Conservation (phyloP, 2,888 invertebrate genomes). For the Pheosia gnoma region DNA sequence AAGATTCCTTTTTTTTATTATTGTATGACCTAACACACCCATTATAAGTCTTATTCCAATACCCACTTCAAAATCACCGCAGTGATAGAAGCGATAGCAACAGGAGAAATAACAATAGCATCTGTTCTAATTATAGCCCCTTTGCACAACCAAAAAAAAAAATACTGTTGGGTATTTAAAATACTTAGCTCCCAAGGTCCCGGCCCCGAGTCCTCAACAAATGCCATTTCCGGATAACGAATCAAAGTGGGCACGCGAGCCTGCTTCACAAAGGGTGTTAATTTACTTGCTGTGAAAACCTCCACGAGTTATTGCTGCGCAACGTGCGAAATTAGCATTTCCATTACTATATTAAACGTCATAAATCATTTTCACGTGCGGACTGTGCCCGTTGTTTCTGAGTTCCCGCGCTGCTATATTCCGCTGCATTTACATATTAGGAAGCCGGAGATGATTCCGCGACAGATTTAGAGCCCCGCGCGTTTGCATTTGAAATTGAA, state of each 20-base stretch:
- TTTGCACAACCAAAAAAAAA: slow-evolving; percentile 23
- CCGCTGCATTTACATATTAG: slow-evolving; percentile 40
- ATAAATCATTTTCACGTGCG: slow-evolving; percentile 48
- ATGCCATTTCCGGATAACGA: slow-evolving; percentile 69
- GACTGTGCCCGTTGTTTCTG: slow-evolving; percentile 33
- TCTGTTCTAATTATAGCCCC: neutral
- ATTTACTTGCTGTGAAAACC: slow-evolving; percentile 63
- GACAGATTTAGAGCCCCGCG: slow-evolving; percentile 27
- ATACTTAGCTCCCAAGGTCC: slow-evolving; percentile 34
- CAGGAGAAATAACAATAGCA: neutral
- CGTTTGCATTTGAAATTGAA: slow-evolving; percentile 27
- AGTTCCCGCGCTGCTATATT: slow-evolving; percentile 29
- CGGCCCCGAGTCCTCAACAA: slow-evolving; percentile 52
- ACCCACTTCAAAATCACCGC: neutral
- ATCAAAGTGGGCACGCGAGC: slow-evolving; percentile 65
- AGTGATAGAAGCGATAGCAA: neutral
- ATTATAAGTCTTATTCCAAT: neutral
- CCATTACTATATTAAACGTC: slow-evolving; percentile 48
- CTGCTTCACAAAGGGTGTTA: slow-evolving; percentile 63
- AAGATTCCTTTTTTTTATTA: no score
- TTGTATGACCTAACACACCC: no score
- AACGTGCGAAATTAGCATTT: slow-evolving; percentile 57
- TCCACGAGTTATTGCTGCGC: slow-evolving; percentile 49
- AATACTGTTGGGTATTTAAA: slow-evolving; percentile 45
- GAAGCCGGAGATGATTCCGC: slow-evolving; percentile 32